Percentiles rank a stretch among this genome's conserved stretches.
These are phyloP conservation scores for Myzus persicae DNA, from an alignment of 1,140 invertebrate species.

Conservation along the genomic window DNA sequence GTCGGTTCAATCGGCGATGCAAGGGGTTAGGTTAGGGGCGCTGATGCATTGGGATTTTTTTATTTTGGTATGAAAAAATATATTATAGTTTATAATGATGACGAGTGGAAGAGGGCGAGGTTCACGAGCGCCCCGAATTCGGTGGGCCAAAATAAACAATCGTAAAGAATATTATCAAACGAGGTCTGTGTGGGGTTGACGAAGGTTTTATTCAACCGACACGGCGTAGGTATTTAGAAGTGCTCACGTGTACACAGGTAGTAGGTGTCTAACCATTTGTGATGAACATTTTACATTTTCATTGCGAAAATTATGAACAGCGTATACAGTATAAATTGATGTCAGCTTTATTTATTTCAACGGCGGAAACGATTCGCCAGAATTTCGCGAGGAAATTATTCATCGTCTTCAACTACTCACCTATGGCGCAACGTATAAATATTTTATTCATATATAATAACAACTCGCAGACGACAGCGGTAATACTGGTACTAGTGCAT, in stretches of 20 bases:
- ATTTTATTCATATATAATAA: slow-evolving; percentile 50
- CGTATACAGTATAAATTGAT: neutral
- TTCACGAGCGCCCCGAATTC: neutral
- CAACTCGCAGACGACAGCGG: neutral
- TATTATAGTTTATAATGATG: neutral
- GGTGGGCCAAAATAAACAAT: neutral
- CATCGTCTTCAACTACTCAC: slow-evolving; percentile 27
- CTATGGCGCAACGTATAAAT: neutral
- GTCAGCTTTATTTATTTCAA: slow-evolving; percentile 9
- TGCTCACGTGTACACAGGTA: too few species aligned
- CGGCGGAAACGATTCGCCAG: neutral
- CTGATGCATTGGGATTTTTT: neutral
- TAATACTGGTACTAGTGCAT: slow-evolving; percentile 21
- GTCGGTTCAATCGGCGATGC: neutral
- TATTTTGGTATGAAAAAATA: neutral
- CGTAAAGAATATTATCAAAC: neutral
- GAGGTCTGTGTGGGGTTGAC: neutral
- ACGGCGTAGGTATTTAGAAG: too few species aligned
- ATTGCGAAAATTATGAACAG: neutral
- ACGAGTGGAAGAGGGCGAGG: neutral
- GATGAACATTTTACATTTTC: neutral
- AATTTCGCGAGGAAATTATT: slow-evolving; percentile 14
- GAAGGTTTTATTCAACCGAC: neutral
- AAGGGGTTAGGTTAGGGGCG: too few species aligned
- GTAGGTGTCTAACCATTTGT: too few species aligned